Evolutionary conservation across 2,888 invertebrate genomes (phyloP).

Genomic region (Microplitis manilae): DNA sequence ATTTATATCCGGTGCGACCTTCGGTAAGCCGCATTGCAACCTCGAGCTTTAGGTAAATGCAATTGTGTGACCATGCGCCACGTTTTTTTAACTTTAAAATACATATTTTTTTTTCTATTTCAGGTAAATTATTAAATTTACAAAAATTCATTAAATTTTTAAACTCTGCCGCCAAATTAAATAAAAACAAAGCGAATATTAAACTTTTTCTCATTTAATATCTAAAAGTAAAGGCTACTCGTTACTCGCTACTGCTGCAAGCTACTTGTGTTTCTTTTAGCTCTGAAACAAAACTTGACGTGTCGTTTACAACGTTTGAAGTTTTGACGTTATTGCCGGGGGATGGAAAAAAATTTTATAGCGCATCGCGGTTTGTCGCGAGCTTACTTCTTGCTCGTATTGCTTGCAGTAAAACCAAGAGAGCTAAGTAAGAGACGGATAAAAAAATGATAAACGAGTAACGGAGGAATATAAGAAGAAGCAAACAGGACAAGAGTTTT

Average conservation of each 20-base stretch:
- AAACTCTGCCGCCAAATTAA: no score
- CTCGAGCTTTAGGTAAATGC: background rate
- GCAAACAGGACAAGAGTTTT: background rate
- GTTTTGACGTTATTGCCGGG: constrained; percentile 44
- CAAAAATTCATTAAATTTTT: no score
- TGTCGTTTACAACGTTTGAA: constrained; percentile 39
- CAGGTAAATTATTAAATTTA: no score
- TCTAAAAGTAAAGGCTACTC: background rate
- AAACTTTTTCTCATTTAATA: background rate
- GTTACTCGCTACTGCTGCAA: background rate
- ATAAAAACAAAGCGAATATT: background rate
- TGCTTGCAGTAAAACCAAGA: background rate
- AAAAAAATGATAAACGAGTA: background rate
- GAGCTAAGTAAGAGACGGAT: constrained; percentile 13
- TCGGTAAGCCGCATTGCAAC: background rate
- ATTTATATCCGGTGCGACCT: background rate
- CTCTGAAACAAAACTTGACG: constrained; percentile 27
- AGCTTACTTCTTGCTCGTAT: background rate
- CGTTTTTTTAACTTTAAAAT: background rate
- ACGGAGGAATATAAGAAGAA: background rate
- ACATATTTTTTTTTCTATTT: no score
- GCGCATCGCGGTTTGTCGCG: constrained; percentile 31
- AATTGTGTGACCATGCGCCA: background rate
- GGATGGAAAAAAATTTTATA: constrained; percentile 10
- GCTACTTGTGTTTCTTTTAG: constrained; percentile 13